Evolutionary conservation across 2,797 vertebrate species (phyloP).

Genomic region (Percopsis omiscomaycus): DNA sequence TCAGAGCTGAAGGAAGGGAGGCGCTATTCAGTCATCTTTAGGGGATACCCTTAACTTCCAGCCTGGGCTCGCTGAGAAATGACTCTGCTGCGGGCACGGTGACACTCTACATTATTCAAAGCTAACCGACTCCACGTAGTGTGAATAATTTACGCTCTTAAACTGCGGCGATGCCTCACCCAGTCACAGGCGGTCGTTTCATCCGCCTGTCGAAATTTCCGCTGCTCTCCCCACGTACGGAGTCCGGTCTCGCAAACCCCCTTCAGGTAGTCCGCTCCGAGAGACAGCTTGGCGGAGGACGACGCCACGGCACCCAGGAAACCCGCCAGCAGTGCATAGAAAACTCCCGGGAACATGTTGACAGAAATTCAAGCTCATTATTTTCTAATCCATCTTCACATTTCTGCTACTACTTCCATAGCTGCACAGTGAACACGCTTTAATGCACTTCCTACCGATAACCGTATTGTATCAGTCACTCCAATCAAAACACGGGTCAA

Average conservation of each 20-base stretch:
- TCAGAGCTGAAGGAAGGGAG: slow-evolving; percentile 40
- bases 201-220: slow-evolving; percentile 68
- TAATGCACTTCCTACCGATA: no score
- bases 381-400: slow-evolving; percentile 54
- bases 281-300: slow-evolving; percentile 86
- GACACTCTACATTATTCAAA: slow-evolving; percentile 42
- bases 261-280: slow-evolving; percentile 82
- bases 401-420: slow-evolving; percentile 38
- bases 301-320: slow-evolving; percentile 87
- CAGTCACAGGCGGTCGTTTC: slow-evolving; percentile 79
- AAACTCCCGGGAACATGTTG: slow-evolving; percentile 80
- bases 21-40: slow-evolving; percentile 2
- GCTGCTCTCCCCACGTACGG: slow-evolving; percentile 77
- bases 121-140: slow-evolving; percentile 1
- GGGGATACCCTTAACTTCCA: slow-evolving; percentile 35
- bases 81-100: slow-evolving; percentile 14
- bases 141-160: slow-evolving; percentile 32
- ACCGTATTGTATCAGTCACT: no score
- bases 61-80: slow-evolving; percentile 27
- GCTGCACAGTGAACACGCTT: slow-evolving; percentile 8
- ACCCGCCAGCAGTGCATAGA: slow-evolving; percentile 85
- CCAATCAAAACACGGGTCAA: no score
- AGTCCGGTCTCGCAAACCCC: slow-evolving; percentile 78
- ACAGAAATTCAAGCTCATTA: slow-evolving; percentile 50
- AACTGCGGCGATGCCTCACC: slow-evolving; percentile 63